phyloP scores from a whole-genome alignment of 2,888 invertebrate species.

The Dicyrtoma fusca region DNA sequence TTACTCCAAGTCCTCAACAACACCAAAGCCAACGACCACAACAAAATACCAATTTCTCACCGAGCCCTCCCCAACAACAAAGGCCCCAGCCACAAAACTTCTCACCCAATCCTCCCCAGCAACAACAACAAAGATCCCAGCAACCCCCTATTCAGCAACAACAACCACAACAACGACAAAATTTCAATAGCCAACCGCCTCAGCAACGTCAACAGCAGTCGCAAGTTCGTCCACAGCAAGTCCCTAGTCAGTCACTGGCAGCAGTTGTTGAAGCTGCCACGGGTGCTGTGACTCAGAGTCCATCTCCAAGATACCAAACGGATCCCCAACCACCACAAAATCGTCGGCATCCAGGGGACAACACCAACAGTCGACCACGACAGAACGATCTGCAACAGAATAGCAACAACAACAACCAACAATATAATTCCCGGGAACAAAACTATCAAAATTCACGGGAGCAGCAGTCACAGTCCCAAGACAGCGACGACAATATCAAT shows the following conservation, averaged over 20 bases:
- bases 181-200: constrained; percentile 2
- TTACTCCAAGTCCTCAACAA: constrained; percentile 7
- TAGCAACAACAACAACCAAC: not conserved
- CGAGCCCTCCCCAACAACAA: constrained; percentile 4
- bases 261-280: constrained; percentile 23
- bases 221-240: constrained; percentile 14
- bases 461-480: not conserved
- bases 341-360: constrained; percentile 18
- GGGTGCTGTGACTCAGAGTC: constrained; percentile 22
- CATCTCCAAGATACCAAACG: not conserved
- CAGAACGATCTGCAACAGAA: not conserved
- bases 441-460: constrained; percentile 10
- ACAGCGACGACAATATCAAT: not conserved
- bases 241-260: constrained; percentile 2
- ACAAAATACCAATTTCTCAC: constrained; percentile 5
- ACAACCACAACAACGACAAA: constrained; percentile 1
- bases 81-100: constrained; percentile 2
- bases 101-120: not conserved
- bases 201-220: constrained; percentile 13
- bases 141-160: not conserved
- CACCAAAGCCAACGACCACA: constrained; percentile 16
- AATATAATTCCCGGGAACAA: constrained; percentile 1
- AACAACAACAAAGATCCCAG: constrained; percentile 1
- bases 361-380: too few species aligned
- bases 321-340: not conserved